Conservation (phyloP, 2,888 invertebrate species). For the Halictus ligatus region DNA sequence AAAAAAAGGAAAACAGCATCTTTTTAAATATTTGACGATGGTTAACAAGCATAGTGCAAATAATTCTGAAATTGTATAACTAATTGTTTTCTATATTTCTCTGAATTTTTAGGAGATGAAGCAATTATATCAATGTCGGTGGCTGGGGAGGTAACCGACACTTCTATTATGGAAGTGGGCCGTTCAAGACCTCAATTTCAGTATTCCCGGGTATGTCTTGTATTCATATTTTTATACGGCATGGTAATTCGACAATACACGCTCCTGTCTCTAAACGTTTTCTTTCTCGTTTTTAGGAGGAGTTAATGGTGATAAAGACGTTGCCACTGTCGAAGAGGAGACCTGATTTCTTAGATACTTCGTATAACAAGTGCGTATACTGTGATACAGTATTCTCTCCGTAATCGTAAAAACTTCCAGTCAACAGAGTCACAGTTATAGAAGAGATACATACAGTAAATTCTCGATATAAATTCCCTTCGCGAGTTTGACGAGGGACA, state of each 20-base stretch:
- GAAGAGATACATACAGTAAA: neutral
- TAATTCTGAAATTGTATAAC: neutral
- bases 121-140: conserved; percentile 85
- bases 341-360: conserved; percentile 89
- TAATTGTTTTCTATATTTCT: conserved; percentile 24
- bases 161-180: conserved; percentile 82
- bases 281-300: conserved; percentile 87
- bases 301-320: conserved; percentile 90
- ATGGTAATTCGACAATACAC: neutral
- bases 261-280: neutral
- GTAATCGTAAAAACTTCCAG: neutral
- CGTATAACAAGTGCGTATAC: conserved; percentile 86
- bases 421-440: neutral
- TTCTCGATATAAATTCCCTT: no score
- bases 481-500: no score
- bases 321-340: conserved; percentile 89
- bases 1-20: neutral
- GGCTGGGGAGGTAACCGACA: conserved; percentile 83
- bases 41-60: neutral
- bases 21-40: neutral
- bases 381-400: neutral
- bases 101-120: conserved; percentile 84
- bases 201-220: conserved; percentile 79
- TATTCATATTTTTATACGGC: neutral
- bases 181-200: conserved; percentile 83